phyloP scores from a whole-genome alignment of 2,888 invertebrate genomes.

The Pristionchus japonicus region DNA sequence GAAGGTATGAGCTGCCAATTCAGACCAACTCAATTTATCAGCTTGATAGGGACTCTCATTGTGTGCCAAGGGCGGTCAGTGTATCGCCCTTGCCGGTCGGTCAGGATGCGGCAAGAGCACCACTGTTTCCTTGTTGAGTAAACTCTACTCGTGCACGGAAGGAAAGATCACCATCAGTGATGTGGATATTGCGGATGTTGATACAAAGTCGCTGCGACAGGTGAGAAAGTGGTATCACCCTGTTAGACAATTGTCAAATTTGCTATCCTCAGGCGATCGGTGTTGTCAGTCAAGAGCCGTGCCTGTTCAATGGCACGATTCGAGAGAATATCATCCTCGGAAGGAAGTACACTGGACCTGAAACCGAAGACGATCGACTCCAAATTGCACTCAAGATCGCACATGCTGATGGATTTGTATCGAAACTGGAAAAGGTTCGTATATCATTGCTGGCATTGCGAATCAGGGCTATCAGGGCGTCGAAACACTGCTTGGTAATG shows the following conservation, averaged over 20 bases:
- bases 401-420: neutral
- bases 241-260: neutral
- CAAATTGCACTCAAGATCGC: neutral
- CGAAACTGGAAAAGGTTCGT: neutral
- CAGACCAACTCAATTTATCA: neutral
- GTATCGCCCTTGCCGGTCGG: neutral
- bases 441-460: neutral
- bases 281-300: slow-evolving; percentile 50
- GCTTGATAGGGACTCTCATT: neutral
- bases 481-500: neutral
- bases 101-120: slow-evolving; percentile 43
- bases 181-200: neutral
- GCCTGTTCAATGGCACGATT: slow-evolving; percentile 46
- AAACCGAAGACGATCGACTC: neutral
- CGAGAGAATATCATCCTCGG: slow-evolving; percentile 46
- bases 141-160: neutral
- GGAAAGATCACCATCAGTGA: slow-evolving; percentile 13
- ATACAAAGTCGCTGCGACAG: neutral
- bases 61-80: neutral
- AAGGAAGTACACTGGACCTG: neutral
- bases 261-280: slow-evolving; percentile 45
- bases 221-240: too few species aligned
- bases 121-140: neutral
- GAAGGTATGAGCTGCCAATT: neutral
- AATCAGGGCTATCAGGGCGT: neutral